phyloP scores from a whole-genome alignment of 1,140 invertebrate genomes.

The Diorhabda carinulata region DNA sequence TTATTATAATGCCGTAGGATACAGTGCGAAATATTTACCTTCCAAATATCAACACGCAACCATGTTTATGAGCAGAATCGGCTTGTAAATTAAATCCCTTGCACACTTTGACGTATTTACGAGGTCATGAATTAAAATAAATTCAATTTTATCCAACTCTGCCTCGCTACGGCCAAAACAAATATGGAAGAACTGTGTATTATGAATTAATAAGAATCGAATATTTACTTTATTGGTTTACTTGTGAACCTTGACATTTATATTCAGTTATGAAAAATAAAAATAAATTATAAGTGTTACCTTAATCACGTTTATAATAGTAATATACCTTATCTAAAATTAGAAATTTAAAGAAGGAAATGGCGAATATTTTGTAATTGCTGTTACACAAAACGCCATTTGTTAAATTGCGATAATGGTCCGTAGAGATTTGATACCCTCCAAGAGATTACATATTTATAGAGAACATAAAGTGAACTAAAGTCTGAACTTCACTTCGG shows the following conservation, averaged over 20 bases:
- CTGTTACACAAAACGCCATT: constrained; percentile 30
- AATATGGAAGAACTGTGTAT: neutral
- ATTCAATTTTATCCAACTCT: constrained; percentile 17
- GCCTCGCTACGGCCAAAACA: constrained; percentile 9
- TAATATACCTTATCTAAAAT: constrained; percentile 23
- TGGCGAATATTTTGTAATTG: constrained; percentile 16
- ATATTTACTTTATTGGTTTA: too few species aligned
- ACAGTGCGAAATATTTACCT: constrained; percentile 18
- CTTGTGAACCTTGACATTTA: too few species aligned
- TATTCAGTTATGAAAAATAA: too few species aligned
- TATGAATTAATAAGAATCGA: too few species aligned
- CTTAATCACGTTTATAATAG: neutral
- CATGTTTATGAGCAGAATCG: constrained; percentile 14
- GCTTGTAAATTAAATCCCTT: constrained; percentile 14
- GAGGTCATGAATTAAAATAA: constrained; percentile 14
- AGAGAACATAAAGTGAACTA: constrained; percentile 42
- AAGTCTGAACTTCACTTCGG: constrained; percentile 34
- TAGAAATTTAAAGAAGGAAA: constrained; percentile 23
- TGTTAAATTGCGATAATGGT: constrained; percentile 45
- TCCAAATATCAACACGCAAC: constrained; percentile 22
- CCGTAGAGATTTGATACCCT: constrained; percentile 44
- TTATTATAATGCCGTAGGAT: constrained; percentile 13
- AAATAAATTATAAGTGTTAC: neutral
- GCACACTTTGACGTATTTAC: constrained; percentile 16
- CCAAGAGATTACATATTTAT: constrained; percentile 42